phyloP scores from a whole-genome alignment of 2,888 invertebrate genomes.

The Drosophila macrospina region DNA sequence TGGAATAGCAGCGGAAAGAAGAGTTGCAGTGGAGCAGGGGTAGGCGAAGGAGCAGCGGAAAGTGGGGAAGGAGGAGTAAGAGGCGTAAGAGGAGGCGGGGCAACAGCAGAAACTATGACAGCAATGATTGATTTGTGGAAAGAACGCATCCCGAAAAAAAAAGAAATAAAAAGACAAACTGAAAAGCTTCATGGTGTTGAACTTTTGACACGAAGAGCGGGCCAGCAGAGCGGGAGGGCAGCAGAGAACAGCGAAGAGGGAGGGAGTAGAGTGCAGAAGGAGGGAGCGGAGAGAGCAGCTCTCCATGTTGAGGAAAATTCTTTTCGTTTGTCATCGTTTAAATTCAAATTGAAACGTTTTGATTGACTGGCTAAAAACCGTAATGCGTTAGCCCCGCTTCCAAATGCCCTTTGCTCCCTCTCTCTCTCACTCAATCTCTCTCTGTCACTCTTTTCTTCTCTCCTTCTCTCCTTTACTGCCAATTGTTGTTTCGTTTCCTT shows the following conservation, averaged over 20 bases:
- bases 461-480: not conserved
- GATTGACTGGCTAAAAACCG: conserved; percentile 63
- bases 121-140: conserved; percentile 74
- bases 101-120: conserved; percentile 58
- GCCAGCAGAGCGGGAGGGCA: no score
- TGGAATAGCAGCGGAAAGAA: conserved; percentile 9
- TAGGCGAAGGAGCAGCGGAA: no score
- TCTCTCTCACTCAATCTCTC: not conserved
- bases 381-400: conserved; percentile 6
- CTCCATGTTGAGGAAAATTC: conserved; percentile 39
- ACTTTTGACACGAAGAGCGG: conserved; percentile 56
- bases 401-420: not conserved
- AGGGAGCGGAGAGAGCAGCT: not conserved
- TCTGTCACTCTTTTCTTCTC: no score
- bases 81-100: no score
- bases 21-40: not conserved
- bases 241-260: not conserved
- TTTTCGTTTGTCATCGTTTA: conserved; percentile 79
- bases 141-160: conserved; percentile 23
- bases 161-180: no score
- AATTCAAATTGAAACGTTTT: conserved; percentile 76
- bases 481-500: conserved; percentile 44
- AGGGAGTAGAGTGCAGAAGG: not conserved
- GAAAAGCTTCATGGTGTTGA: conserved; percentile 50
- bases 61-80: no score